These are phyloP conservation scores for Phrynosoma platyrhinos DNA, from an alignment of 2,113 vertebrate genomes.

Conservation along the genomic window DNA sequence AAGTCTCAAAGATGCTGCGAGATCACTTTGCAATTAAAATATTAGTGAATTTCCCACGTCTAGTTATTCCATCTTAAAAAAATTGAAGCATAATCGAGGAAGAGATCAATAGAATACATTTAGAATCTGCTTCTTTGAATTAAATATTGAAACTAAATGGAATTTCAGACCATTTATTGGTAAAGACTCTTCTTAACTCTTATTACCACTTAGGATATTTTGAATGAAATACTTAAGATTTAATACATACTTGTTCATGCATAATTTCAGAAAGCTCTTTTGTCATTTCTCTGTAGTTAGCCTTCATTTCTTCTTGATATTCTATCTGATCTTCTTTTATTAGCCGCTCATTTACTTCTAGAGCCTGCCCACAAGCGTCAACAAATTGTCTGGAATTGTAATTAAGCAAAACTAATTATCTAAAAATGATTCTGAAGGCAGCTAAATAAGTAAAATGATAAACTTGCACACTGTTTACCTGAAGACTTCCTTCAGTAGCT, in stretches of 20 bases:
- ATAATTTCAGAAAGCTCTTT: slow-evolving; percentile 97
- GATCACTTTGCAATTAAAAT: neutral
- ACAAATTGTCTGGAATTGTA: slow-evolving; percentile 91
- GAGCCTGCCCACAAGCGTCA: slow-evolving; percentile 93
- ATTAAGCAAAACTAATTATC: slow-evolving; percentile 19
- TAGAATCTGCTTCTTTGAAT: neutral
- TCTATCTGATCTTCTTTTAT: slow-evolving; percentile 98
- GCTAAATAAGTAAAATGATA: neutral
- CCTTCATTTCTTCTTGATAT: slow-evolving; percentile 98
- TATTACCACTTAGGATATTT: neutral
- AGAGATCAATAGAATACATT: neutral
- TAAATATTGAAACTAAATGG: neutral
- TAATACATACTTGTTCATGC: slow-evolving; percentile 89
- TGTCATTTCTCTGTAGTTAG: slow-evolving; percentile 94
- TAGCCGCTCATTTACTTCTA: slow-evolving; percentile 92
- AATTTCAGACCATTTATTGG: neutral
- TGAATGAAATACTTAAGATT: slow-evolving; percentile 18
- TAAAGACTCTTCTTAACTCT: neutral
- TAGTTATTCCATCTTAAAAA: neutral
- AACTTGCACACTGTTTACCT: slow-evolving; percentile 78
- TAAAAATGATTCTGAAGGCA: slow-evolving; percentile 3
- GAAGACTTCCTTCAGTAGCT: slow-evolving; percentile 96
- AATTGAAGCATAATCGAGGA: neutral
- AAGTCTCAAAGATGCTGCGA: neutral
- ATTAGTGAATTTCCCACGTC: neutral